Conservation (phyloP, 2,797 vertebrate genomes). For the Falco peregrinus region DNA sequence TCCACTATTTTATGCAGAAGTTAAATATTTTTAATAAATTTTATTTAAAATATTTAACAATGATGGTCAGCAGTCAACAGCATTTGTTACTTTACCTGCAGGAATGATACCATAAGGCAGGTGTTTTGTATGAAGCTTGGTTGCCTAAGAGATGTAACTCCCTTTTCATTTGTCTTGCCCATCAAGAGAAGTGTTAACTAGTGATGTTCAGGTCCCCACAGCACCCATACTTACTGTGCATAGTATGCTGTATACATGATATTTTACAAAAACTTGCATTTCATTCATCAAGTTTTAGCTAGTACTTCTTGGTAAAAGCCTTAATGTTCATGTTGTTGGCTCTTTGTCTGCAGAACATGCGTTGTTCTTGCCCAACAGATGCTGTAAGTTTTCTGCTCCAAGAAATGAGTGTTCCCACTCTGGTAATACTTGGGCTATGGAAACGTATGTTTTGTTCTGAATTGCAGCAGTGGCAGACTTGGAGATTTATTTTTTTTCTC, state of each 20-base stretch:
- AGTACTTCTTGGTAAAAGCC: neutral
- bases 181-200: neutral
- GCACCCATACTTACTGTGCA: neutral
- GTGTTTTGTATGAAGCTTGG: neutral
- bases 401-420: neutral
- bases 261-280: neutral
- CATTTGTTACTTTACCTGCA: neutral
- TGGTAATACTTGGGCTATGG: neutral
- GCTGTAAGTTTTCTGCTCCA: neutral
- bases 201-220: fast-evolving
- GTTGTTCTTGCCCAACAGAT: neutral
- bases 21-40: neutral
- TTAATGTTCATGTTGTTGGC: neutral
- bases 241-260: neutral
- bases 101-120: neutral
- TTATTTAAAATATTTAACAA: neutral
- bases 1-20: neutral
- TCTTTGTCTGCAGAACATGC: neutral
- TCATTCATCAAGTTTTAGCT: neutral
- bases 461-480: neutral
- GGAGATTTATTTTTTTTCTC: neutral
- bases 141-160: neutral
- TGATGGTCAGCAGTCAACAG: neutral
- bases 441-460: neutral
- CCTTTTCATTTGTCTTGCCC: neutral